phyloP scores from a whole-genome alignment of 1,140 invertebrate genomes.

The Lutraria rhynchaena region DNA sequence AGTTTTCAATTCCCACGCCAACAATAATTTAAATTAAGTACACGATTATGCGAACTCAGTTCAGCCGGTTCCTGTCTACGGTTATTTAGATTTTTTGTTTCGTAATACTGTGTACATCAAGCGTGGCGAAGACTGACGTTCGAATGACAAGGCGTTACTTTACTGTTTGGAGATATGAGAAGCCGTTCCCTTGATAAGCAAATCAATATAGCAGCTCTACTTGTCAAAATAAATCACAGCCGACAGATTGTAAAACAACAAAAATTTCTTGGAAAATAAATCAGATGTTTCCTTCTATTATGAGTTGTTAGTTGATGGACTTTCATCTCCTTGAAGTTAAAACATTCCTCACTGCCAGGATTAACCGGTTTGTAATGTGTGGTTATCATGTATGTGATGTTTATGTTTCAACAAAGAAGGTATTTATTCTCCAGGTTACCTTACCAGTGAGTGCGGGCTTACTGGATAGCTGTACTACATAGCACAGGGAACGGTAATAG shows the following conservation, averaged over 20 bases:
- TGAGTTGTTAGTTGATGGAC: conserved; percentile 11
- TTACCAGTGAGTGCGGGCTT: no score
- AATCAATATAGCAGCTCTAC: conserved; percentile 45
- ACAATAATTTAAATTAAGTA: no score
- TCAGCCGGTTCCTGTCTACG: background rate
- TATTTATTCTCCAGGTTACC: no score
- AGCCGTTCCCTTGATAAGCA: conserved; percentile 31
- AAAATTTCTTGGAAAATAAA: conserved; percentile 35
- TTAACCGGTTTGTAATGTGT: no score
- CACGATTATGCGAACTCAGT: no score
- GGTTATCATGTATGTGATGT: no score
- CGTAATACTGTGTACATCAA: conserved; percentile 14
- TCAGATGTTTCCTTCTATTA: conserved; percentile 31
- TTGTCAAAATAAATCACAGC: conserved; percentile 53
- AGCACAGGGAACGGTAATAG: no score
- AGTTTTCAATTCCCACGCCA: no score
- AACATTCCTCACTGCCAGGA: no score
- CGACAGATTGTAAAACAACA: conserved; percentile 52
- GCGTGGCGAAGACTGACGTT: background rate
- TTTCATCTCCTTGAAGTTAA: no score
- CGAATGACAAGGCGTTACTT: background rate
- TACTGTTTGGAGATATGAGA: conserved; percentile 9
- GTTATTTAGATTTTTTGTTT: conserved; percentile 6
- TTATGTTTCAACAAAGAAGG: no score
- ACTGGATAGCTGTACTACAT: no score